These are phyloP conservation scores for Bubo blakistoni DNA, from an alignment of 2,113 vertebrate genomes.

Conservation along the genomic window DNA sequence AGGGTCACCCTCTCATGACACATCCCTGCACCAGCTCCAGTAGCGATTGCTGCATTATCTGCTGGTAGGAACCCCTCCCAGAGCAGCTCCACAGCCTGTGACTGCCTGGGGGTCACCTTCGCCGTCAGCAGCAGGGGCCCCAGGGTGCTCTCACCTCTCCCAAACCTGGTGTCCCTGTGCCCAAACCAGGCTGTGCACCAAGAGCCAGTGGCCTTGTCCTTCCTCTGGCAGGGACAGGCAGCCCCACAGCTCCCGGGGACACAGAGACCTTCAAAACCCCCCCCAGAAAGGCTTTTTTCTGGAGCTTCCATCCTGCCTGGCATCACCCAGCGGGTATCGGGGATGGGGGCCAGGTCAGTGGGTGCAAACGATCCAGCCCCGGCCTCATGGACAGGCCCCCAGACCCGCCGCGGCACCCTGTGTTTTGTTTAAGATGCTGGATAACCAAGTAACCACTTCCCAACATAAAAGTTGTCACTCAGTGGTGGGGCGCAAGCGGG, in stretches of 20 bases:
- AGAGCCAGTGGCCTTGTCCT: not conserved
- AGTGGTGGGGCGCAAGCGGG: not conserved
- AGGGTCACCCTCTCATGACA: not conserved
- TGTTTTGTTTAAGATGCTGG: not conserved
- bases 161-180: fast-evolving
- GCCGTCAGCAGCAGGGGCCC: not conserved
- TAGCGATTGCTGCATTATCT: fast-evolving
- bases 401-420: no score
- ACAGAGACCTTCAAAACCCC: not conserved
- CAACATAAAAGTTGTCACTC: not conserved
- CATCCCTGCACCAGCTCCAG: not conserved
- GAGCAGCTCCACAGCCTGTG: fast-evolving
- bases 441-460: not conserved
- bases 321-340: fast-evolving
- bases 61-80: fast-evolving
- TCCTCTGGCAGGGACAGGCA: not conserved
- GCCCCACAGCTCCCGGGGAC: not conserved
- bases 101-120: not conserved
- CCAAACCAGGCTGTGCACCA: fast-evolving
- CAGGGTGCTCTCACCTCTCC: not conserved
- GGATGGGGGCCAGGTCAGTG: not conserved
- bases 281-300: not conserved
- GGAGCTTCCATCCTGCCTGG: not conserved
- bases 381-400: no score
- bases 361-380: not conserved